Evolutionary conservation across 2,797 vertebrate species (phyloP), one percentile per base, ranked within the genome.

Genomic region (Fistularia commersonii): DNA sequence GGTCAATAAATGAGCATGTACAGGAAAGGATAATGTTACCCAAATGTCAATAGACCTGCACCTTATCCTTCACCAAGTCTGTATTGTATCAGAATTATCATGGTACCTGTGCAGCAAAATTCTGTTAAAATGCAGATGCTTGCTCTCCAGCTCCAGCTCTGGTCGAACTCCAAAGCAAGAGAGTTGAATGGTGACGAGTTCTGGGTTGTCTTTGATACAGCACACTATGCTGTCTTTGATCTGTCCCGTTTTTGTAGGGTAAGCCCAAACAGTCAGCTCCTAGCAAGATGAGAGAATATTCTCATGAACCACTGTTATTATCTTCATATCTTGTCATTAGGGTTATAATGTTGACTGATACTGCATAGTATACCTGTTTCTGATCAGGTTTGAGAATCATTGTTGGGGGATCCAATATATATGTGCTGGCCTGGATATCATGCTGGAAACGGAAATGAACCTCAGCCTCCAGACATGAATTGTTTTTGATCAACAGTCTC

Each of bases 231-330:
- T 88, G 80, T 95, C 93, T 49, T 93, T 88, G 15, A 93, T 48
- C 11, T 88, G 49, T 3, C 91, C 93, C 0, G 65, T 45, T 13
- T 84, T 83, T 5, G 91, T 94, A 11, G 94, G 93, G 52, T 92
- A 97, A 0, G 94, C 94, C 92, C 93, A 96, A 11, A 96, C 11
- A 0, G 42, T 89, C 80, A 99, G 74, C 38, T 82, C 70, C 96
- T 98, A 55, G 11, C 6, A 56, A 48, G 41, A 35, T 23, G 23
- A 23, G 4, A 23, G 23, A 23, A 23, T 23, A 23, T 23, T 23
- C 23, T 23, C 23, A 23, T 23, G 4, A 2, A 23, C 23, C 23
- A 23, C 23, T 23, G 23, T 23, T 23, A 23, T 23, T 23, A 23
- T 4, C 4, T 23, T 23, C 23, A 23, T 23, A 2, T 23, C 23